phyloP scores from a whole-genome alignment of 2,113 vertebrate genomes.

The Sprattus sprattus region DNA sequence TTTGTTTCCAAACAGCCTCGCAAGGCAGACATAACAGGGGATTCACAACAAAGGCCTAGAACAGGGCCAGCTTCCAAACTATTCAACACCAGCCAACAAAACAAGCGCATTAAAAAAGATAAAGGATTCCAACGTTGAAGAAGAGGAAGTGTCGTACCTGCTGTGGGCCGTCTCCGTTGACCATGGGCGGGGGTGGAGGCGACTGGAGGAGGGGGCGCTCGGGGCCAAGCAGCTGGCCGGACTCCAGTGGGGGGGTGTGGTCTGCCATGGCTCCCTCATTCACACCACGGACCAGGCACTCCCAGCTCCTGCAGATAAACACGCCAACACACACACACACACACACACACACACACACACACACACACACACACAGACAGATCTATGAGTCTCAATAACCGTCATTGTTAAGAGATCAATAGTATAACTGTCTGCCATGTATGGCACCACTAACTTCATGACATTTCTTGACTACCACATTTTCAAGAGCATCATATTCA shows the following conservation, averaged over 20 bases:
- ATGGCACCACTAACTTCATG: too few relatives aligned
- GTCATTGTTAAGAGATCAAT: neutral
- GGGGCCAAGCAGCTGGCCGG: slow-evolving; percentile 86
- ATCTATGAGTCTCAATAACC: neutral
- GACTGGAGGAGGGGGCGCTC: slow-evolving; percentile 86
- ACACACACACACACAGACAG: neutral
- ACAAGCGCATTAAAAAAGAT: neutral
- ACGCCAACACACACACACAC: neutral
- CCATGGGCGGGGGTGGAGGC: slow-evolving; percentile 81
- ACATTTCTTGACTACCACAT: too few relatives aligned
- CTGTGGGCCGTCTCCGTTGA: slow-evolving; percentile 92
- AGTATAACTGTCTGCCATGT: neutral
- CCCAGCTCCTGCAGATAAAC: slow-evolving; percentile 44
- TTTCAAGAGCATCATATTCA: too few relatives aligned
- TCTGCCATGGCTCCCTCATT: slow-evolving; percentile 93
- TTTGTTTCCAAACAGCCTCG: neutral
- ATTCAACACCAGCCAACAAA: neutral
- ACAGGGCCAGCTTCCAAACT: neutral
- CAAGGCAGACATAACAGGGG: slow-evolving; percentile 10
- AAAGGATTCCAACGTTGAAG: neutral
- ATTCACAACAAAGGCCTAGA: neutral
- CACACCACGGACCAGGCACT: slow-evolving; percentile 72
- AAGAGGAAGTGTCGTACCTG: slow-evolving; percentile 72
- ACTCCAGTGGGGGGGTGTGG: slow-evolving; percentile 91
- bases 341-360: slow-evolving; percentile 8